phyloP scores from a whole-genome alignment of 92 coral and sea anemone genomes.

The Porites lobata region DNA sequence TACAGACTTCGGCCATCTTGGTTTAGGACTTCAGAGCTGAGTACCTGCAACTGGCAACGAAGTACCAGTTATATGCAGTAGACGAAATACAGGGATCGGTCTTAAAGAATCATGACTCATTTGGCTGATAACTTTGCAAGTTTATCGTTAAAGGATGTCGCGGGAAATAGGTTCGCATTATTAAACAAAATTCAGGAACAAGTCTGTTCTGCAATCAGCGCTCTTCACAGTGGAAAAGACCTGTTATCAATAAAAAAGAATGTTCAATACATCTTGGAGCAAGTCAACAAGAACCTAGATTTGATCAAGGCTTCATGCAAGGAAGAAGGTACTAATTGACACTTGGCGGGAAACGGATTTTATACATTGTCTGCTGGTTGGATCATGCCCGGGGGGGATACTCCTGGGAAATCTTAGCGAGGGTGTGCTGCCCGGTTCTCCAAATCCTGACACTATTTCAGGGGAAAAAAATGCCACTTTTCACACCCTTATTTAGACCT shows the following conservation, averaged over 20 bases:
- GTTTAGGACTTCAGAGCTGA: neutral
- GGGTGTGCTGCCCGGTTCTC: no score
- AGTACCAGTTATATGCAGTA: neutral
- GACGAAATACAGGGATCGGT: neutral
- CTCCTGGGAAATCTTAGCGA: no score
- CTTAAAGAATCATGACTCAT: constrained; percentile 23
- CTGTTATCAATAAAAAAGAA: constrained; percentile 7
- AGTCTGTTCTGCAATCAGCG: constrained; percentile 14
- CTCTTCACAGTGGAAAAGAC: constrained; percentile 27
- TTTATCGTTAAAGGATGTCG: constrained; percentile 29
- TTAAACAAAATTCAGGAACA: constrained; percentile 37
- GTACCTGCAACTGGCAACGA: no score
- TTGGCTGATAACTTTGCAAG: constrained; percentile 8
- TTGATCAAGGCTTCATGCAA: constrained; percentile 45
- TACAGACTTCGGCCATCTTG: neutral
- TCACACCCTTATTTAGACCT: no score
- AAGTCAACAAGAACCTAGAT: constrained; percentile 37
- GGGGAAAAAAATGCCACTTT: no score
- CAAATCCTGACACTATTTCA: no score
- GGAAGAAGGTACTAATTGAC: constrained; percentile 25
- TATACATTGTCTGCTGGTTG: no score
- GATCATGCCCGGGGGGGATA: no score
- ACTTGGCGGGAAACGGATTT: neutral
- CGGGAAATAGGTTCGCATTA: constrained; percentile 44
- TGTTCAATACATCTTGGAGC: constrained; percentile 9